Evolutionary conservation across 2,797 vertebrate genomes (phyloP).

Genomic region (Eleutherodactylus coqui): DNA sequence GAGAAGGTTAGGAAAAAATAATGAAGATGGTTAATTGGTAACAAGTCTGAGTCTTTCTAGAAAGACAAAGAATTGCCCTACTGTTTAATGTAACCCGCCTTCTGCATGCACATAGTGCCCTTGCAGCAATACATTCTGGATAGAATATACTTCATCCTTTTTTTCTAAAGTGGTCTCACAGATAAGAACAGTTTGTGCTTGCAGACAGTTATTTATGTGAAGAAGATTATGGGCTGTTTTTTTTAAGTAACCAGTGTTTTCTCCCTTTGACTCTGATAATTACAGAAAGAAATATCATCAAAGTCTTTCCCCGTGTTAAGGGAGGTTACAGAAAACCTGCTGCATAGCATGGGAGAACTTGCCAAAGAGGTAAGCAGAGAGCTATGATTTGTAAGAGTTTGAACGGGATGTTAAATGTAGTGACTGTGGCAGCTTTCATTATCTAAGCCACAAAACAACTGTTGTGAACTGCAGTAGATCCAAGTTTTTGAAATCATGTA

Average conservation of each 20-base stretch:
- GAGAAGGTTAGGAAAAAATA: not conserved
- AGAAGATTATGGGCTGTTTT: slow-evolving; percentile 7
- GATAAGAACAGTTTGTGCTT: not conserved
- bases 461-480: not conserved
- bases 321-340: slow-evolving; percentile 80
- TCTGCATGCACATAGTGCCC: not conserved
- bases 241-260: slow-evolving; percentile 50
- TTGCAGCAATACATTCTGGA: not conserved
- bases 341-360: slow-evolving; percentile 83
- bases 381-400: not conserved
- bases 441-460: not conserved
- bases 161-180: not conserved
- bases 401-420: not conserved
- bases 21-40: no score
- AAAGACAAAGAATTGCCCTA: not conserved
- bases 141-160: not conserved
- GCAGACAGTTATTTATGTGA: slow-evolving; percentile 13
- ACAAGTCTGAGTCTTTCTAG: no score
- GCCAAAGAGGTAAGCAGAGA: slow-evolving; percentile 83
- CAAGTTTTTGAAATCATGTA: not conserved
- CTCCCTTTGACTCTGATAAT: slow-evolving; percentile 63
- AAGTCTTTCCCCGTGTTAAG: slow-evolving; percentile 78
- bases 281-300: slow-evolving; percentile 79
- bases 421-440: slow-evolving; percentile 2
- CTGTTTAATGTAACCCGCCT: not conserved